phyloP scores from a whole-genome alignment of 1,140 invertebrate genomes.

The Drosophila kurseongensis region DNA sequence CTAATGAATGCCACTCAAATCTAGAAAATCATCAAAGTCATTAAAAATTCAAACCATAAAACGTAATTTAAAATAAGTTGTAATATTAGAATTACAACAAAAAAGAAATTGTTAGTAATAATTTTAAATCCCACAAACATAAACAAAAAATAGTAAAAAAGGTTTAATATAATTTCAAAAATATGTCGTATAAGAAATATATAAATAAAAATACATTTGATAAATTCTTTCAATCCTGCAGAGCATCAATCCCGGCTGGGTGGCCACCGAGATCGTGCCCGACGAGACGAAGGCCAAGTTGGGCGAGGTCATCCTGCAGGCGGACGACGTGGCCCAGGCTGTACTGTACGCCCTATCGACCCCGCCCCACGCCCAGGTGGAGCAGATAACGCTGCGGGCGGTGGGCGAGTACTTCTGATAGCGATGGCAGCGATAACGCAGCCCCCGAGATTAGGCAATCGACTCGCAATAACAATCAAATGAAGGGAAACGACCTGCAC shows the following conservation, averaged over 20 bases:
- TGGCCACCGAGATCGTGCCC: constrained; percentile 86
- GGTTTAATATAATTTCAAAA: too few relatives aligned
- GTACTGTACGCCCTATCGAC: constrained; percentile 87
- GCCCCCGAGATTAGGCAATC: constrained; percentile 30
- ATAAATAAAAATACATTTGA: too few relatives aligned
- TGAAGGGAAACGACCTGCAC: constrained; percentile 39
- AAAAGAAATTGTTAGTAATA: too few relatives aligned
- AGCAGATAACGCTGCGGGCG: constrained; percentile 80
- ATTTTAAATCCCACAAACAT: too few relatives aligned
- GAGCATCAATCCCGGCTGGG: constrained; percentile 87
- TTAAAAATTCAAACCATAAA: too few relatives aligned
- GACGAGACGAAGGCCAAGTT: constrained; percentile 53
- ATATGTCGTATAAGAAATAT: too few relatives aligned
- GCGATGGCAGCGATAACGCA: not conserved
- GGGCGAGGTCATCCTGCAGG: constrained; percentile 75
- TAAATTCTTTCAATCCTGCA: constrained; percentile 40
- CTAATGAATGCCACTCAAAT: too few relatives aligned
- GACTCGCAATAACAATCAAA: constrained; percentile 67
- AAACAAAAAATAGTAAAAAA: too few relatives aligned
- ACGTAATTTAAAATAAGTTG: too few relatives aligned
- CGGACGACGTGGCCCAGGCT: constrained; percentile 86
- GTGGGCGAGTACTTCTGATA: constrained; percentile 82
- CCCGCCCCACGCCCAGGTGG: constrained; percentile 87
- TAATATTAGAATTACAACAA: too few relatives aligned
- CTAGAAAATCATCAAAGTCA: too few relatives aligned